Conservation (phyloP, 2,797 vertebrate genomes). For the Menidia menidia region DNA sequence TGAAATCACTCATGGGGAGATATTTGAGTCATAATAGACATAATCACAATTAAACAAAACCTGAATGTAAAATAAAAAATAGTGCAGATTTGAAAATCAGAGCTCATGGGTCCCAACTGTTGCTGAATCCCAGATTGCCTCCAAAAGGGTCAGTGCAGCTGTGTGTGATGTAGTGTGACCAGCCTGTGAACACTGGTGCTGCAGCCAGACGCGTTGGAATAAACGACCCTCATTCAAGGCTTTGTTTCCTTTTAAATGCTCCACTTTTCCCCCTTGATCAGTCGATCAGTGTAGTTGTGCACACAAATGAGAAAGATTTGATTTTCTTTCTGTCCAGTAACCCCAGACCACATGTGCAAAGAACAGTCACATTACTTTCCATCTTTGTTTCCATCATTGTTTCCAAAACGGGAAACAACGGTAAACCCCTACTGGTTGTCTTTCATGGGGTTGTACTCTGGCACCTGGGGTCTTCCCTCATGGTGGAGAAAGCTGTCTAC, state of each 20-base stretch:
- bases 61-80: too few species aligned
- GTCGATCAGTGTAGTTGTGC: background rate
- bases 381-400: background rate
- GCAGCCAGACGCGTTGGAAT: background rate
- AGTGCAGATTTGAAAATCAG: too few species aligned
- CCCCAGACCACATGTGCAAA: background rate
- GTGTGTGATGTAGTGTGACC: background rate
- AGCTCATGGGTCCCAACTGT: too few species aligned
- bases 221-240: background rate
- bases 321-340: background rate
- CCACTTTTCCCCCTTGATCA: background rate
- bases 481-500: slow-evolving; percentile 10
- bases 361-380: too few species aligned
- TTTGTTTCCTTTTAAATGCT: background rate
- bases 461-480: slow-evolving; percentile 20
- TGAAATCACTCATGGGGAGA: too few species aligned
- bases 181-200: background rate
- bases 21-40: too few species aligned
- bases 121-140: too few species aligned
- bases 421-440: too few species aligned
- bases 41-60: too few species aligned
- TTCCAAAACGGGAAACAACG: too few species aligned
- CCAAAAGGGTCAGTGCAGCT: background rate
- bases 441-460: background rate
- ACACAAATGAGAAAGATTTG: background rate